Base-by-base conservation (phyloP, 2,113 vertebrate species). In the Vulpes vulpes region DNA sequence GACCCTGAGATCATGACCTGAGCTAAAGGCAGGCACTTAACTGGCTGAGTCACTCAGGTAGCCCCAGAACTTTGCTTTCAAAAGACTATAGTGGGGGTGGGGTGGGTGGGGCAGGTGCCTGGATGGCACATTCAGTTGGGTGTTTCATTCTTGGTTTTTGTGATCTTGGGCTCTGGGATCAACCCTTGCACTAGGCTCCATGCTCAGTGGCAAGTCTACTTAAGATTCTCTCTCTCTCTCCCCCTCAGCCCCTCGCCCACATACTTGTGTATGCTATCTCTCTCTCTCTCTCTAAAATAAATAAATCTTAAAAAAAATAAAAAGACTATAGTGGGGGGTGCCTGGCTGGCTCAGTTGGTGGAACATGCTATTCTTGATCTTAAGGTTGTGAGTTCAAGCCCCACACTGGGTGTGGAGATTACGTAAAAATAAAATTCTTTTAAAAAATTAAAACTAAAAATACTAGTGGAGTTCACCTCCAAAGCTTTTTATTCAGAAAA, bases 401-500 rank as follows among this genome's bases (percentile, higher is more conserved):
- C 73, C 43, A 12, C 43, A 25, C 16, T 78, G 25, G 43, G 43
- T 78, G 25, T 30, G 15, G 25, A 51, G 49, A 49, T 8, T 51
- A 30, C 14, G 27, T 78, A 78, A 74, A 74, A 74, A 49, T 74
- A 25, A 51, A 51, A 78, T 78, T 11, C 43, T 51, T 16, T 0
- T 8, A 16, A 51, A 67, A n/a, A 17, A 35, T 69, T 69, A 69
- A 69, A 69, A 73, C 11, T 55, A 12, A 82, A 79, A 93, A n/a
- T 4, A 53, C 16, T 20, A 30, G 30, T 74, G 51, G 59, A 14
- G 57, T 49, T 84, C 22, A n/a, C 16, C n/a, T 74, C 73, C 35
- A 32, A 82, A 65, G 43, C 4, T 82, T 74, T 67, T 69, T 69
- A 82, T 23, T 92, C 43, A 82, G 73, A 89, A 81, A 14, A n/a